Evolutionary conservation across 1,140 invertebrate genomes (phyloP), one percentile per base, ranked within the genome.

Genomic region (Drosophila serrata): DNA sequence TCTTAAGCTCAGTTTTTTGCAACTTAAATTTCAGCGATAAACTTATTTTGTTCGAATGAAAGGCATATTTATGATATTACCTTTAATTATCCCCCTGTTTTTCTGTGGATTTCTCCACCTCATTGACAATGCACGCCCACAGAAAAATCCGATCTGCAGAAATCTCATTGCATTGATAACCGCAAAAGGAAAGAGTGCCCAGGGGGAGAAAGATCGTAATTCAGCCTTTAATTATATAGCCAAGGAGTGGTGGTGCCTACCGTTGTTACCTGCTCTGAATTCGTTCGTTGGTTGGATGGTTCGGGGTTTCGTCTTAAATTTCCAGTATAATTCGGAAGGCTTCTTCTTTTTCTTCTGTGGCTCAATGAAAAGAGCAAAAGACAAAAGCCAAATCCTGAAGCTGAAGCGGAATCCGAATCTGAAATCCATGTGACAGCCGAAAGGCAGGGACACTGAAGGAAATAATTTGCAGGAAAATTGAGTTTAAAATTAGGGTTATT

Each of bases 211-310:
- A 43, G 33, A 72, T 72, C 68, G 51, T 72, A 70, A 72, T 58
- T 72, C 68, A 72, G 65, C 53, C 65, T 40, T 37, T 70, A 72
- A 58, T 72, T 72, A 70, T 72, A 72, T 72, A 37, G 65, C 64
- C 55, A 22, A 60, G 55, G 55, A 60, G 31, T 35, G 49, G 11
- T 13, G 37, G 56, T 53, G 49, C 12, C 40, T 46, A 15, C 17
- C 43, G 42, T 58, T 51, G 65, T 48, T 72, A 72, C 68, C 65
- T 70, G 68, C 35, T 68, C 51, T 65, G 35, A 70, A 58, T 72
- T 58, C 35, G 33, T 24, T 56, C 12, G 29, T n/a, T n/a, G n/a
- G n/a, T 24, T 24, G 29, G 7, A 19, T 43, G 42, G 17, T 27
- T 69, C 46, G 63, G 29, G 49, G 17, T 35, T 22, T 72, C 65